phyloP scores from a whole-genome alignment of 1,140 invertebrate genomes.

The Odontomachus brunneus region DNA sequence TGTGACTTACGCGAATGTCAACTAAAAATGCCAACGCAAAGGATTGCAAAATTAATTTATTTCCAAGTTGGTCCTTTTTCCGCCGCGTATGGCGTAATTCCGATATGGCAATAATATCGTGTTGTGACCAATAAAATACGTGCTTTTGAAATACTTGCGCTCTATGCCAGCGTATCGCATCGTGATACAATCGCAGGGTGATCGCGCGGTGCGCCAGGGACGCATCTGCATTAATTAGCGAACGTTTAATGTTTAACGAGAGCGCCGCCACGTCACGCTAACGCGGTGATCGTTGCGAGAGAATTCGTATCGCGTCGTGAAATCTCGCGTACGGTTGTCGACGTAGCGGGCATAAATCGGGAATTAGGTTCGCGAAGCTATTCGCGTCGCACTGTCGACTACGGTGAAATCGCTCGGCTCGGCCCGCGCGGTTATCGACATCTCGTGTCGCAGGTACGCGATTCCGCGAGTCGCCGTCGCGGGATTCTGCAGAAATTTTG shows the following conservation, averaged over 20 bases:
- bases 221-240: not conserved
- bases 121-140: too few relatives aligned
- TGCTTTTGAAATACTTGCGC: not conserved
- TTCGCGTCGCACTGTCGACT: not conserved
- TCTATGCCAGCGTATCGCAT: too few relatives aligned
- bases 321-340: constrained; percentile 2
- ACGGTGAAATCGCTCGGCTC: constrained; percentile 8
- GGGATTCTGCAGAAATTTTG: constrained; percentile 3
- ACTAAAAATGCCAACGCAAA: too few relatives aligned
- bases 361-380: constrained; percentile 18
- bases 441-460: not conserved
- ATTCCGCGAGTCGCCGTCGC: not conserved
- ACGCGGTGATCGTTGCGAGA: not conserved
- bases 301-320: not conserved
- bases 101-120: too few relatives aligned
- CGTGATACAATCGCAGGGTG: not conserved
- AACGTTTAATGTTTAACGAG: constrained; percentile 8
- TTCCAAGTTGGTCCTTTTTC: too few relatives aligned
- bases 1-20: too few relatives aligned
- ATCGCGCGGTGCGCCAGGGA: too few relatives aligned
- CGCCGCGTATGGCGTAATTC: too few relatives aligned
- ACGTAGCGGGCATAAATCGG: constrained; percentile 26
- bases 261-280: not conserved
- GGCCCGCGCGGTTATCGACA: constrained; percentile 18
- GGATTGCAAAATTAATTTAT: too few relatives aligned